These are phyloP conservation scores for Lamproptera curius DNA, from an alignment of 2,888 invertebrate genomes.

Conservation along the genomic window DNA sequence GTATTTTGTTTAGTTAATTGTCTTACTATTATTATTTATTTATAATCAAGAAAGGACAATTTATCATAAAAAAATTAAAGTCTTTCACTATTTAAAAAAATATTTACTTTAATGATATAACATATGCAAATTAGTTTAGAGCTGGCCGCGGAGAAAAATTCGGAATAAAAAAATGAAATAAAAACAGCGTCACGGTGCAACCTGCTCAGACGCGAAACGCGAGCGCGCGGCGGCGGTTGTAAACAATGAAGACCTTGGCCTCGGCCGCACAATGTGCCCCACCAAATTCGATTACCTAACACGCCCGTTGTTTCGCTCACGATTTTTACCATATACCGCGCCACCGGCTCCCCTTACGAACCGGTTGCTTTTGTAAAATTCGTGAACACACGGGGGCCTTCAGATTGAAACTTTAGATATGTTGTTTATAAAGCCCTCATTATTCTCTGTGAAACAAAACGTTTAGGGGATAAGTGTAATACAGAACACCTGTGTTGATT, in stretches of 20 bases:
- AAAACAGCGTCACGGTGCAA: constrained; percentile 12
- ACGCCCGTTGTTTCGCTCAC: constrained; percentile 60
- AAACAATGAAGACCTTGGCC: constrained; percentile 73
- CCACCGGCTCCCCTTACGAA: constrained; percentile 23
- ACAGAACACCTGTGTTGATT: not conserved
- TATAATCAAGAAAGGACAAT: too few species aligned
- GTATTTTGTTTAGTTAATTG: too few species aligned
- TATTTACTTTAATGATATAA: too few species aligned
- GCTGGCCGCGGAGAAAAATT: not conserved
- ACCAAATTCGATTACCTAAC: constrained; percentile 70
- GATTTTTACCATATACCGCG: constrained; percentile 50
- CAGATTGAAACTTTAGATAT: constrained; percentile 19
- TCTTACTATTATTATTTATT: too few species aligned
- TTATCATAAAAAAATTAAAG: too few species aligned
- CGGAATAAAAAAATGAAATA: not conserved
- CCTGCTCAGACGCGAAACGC: constrained; percentile 13
- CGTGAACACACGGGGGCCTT: constrained; percentile 17
- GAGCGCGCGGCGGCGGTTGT: constrained; percentile 33
- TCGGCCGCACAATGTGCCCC: constrained; percentile 63
- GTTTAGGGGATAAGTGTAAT: not conserved
- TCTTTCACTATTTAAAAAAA: too few species aligned
- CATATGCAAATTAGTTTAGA: constrained; percentile 17
- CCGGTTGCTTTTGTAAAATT: constrained; percentile 14
- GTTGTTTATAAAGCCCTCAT: not conserved
- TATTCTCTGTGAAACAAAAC: constrained; percentile 12